Evolutionary conservation across 2,888 invertebrate species (phyloP), one percentile per base, ranked within the genome.

Genomic region (Orthonevra nobilis): DNA sequence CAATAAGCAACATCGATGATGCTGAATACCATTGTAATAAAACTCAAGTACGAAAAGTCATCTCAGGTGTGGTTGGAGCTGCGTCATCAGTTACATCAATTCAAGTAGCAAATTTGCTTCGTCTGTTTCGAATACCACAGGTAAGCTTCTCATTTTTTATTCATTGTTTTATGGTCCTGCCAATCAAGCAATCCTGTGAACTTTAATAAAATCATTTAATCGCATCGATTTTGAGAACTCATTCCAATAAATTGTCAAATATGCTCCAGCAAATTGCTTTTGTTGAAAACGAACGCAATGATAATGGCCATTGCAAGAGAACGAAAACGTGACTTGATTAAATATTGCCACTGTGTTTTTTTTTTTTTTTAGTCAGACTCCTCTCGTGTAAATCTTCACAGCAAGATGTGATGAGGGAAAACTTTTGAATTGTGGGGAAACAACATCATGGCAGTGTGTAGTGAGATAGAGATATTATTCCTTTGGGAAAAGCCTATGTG

Each of bases 31-130:
- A 94, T 85, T 96, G 96, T 90, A 94, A 94, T 86, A 95, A 95
- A 86, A 93, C 94, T 0, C 93, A 94, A 83, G 93, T 95, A 69
- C 91, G 95, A 50, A 96, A 96, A 88, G 95, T 96, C 48, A 96
- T 96, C 83, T 94, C 95, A 3, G 96, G 96, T 1, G 96, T 96
- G 5, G 94, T 96, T 28, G 96, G 95, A 2, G 96, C 96, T 2
- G 94, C 96, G 10, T 97, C 97, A 34, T 97, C 96, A 85, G 97
- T 97, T 83, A 98, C 97, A 54, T 97, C 97, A 38, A 97, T 98
- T 85, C 97, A 98, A 91, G 97, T 98, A 75, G 97, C 97, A 81
- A 98, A 96, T 90, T 91, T 96, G 72, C 90, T 98, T 73, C 92
- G 97, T 36, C 92, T 98, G 63, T 98, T 98, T 90, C 94, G 94